These are phyloP conservation scores for Furnarius figulus DNA, from an alignment of 2,113 vertebrate species.

Conservation along the genomic window DNA sequence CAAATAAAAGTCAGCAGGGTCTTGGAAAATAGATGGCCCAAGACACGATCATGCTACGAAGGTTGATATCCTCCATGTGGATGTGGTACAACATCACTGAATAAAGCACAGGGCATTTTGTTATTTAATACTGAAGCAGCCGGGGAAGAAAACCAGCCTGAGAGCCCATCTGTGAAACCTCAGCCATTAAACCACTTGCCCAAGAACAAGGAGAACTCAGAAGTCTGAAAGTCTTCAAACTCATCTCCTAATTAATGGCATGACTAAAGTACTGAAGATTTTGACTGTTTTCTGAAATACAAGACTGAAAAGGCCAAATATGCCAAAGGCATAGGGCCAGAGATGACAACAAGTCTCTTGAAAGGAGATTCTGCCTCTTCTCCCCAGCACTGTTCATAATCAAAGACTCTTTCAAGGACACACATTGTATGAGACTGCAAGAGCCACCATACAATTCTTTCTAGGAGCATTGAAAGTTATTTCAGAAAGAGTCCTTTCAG, in stretches of 20 bases:
- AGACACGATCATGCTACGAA: accelerated
- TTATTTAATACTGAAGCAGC: not conserved
- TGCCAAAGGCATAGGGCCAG: not conserved
- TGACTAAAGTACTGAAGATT: not conserved
- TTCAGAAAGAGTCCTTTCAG: not conserved
- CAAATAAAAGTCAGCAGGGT: not conserved
- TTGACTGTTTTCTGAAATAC: not conserved
- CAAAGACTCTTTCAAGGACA: not conserved
- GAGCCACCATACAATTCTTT: not conserved
- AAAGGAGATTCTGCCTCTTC: not conserved
- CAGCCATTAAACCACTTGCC: not conserved
- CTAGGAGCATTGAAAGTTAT: not conserved
- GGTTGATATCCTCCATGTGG: not conserved
- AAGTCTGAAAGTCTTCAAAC: not conserved
- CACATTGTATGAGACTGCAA: not conserved
- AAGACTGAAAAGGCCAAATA: not conserved
- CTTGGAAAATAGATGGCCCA: not conserved
- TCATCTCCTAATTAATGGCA: not conserved
- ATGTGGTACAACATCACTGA: not conserved
- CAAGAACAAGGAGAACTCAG: not conserved
- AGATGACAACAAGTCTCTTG: not conserved
- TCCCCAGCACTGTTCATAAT: not conserved
- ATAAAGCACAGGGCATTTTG: not conserved
- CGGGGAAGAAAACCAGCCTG: not conserved
- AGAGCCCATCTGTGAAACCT: not conserved